phyloP scores from a whole-genome alignment of 2,888 invertebrate genomes.

The Rapana venosa region DNA sequence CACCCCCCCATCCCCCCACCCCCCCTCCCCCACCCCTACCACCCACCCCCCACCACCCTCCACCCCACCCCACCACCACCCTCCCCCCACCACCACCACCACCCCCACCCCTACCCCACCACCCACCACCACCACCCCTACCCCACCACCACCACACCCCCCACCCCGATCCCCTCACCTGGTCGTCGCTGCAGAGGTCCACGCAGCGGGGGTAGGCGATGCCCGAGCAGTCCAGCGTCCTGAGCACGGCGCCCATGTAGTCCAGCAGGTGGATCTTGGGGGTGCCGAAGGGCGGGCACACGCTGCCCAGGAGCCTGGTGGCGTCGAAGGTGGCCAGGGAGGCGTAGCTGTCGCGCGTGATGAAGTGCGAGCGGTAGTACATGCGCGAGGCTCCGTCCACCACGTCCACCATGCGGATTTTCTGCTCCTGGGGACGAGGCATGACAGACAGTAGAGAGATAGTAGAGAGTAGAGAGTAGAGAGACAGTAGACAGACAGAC shows the following conservation, averaged over 20 bases:
- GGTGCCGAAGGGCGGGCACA: conserved; percentile 43
- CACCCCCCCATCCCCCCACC: not conserved
- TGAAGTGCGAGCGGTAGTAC: conserved; percentile 40
- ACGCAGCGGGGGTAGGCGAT: conserved; percentile 40
- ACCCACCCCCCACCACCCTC: too few species aligned
- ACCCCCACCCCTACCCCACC: too few species aligned
- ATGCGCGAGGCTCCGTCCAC: conserved; percentile 28
- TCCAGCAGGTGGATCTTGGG: conserved; percentile 40
- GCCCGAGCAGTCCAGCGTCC: conserved; percentile 31
- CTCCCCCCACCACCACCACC: too few species aligned
- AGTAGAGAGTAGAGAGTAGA: too few species aligned
- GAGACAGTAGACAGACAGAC: too few species aligned
- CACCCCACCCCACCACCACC: too few species aligned
- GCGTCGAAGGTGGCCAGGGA: conserved; percentile 34
- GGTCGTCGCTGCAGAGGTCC: conserved; percentile 33
- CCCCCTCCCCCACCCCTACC: conserved; percentile 1
- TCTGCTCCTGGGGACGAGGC: conserved; percentile 38
- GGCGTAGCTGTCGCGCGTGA: conserved; percentile 42
- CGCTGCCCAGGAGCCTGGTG: conserved; percentile 35
- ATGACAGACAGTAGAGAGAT: not conserved
- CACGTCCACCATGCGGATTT: conserved; percentile 37
- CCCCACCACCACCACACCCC: too few species aligned
- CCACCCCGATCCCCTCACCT: conserved; percentile 1
- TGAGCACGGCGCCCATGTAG: conserved; percentile 36
- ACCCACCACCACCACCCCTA: too few species aligned